Evolutionary conservation across 1,140 invertebrate species (phyloP).

Genomic region (Pseudobourletiella spinata): DNA sequence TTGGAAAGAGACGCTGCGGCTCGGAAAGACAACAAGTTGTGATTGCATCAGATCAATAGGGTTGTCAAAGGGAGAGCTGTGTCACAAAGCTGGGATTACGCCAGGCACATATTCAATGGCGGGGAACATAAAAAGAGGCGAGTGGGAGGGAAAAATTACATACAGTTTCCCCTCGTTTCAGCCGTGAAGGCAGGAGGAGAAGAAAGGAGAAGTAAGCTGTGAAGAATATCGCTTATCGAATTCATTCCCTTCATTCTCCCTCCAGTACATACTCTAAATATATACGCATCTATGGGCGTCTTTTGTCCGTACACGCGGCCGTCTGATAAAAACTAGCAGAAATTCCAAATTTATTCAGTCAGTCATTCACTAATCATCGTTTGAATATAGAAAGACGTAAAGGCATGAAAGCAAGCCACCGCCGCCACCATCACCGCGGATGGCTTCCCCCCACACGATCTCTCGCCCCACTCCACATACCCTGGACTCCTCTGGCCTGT

Average conservation of each 20-base stretch:
- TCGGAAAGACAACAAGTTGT: slow-evolving; percentile 7
- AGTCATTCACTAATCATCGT: slow-evolving; percentile 11
- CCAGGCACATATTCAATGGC: background rate
- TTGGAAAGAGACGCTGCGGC: no score
- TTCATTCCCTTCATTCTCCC: background rate
- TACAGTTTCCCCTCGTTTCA: no score
- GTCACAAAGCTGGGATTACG: background rate
- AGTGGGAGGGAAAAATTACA: no score
- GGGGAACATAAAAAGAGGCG: no score
- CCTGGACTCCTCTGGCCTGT: no score
- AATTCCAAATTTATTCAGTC: slow-evolving; percentile 5
- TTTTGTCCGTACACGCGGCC: no score
- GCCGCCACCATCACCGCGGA: background rate
- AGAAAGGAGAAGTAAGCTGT: background rate
- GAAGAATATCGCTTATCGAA: background rate
- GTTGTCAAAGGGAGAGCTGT: background rate
- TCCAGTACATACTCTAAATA: no score
- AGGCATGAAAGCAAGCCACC: slow-evolving; percentile 6
- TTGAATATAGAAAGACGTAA: background rate
- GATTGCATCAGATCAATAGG: slow-evolving; percentile 3
- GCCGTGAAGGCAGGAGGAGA: no score
- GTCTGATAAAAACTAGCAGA: background rate
- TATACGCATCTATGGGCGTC: no score
- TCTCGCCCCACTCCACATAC: no score
- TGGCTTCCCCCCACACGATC: no score